Conservation (phyloP, 1,140 invertebrate genomes). For the Hermetia illucens region DNA sequence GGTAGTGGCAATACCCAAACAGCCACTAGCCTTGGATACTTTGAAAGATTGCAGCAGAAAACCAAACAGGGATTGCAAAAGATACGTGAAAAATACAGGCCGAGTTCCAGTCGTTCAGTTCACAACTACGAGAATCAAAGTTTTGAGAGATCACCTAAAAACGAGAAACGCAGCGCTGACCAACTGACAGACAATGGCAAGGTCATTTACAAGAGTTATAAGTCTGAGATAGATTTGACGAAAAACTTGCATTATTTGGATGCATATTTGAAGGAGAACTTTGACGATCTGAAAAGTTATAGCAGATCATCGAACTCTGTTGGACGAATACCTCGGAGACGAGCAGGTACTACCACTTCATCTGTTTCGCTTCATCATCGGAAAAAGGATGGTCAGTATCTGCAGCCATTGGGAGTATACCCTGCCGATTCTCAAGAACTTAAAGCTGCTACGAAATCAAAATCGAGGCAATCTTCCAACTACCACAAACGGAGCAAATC, state of each 20-base stretch:
- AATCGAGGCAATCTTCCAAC: neutral
- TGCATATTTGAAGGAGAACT: slow-evolving; percentile 26
- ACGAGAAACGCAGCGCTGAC: slow-evolving; percentile 1
- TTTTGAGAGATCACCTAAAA: slow-evolving; percentile 7
- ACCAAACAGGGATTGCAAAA: slow-evolving; percentile 23
- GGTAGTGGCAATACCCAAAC: neutral
- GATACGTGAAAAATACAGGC: slow-evolving; percentile 25
- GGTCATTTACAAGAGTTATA: slow-evolving; percentile 29
- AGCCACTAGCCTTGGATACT: slow-evolving; percentile 19
- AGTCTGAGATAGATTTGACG: slow-evolving; percentile 28
- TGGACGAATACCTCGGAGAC: slow-evolving; percentile 9
- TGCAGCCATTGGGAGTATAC: too few relatives aligned
- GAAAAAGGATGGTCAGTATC: neutral
- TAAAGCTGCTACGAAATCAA: slow-evolving; percentile 7
- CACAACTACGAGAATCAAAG: slow-evolving; percentile 22
- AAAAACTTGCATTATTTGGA: slow-evolving; percentile 29
- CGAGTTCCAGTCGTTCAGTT: too few relatives aligned
- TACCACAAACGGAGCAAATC: slow-evolving; percentile 21
- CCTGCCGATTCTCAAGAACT: too few relatives aligned
- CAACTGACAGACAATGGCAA: slow-evolving; percentile 13
- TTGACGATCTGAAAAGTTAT: slow-evolving; percentile 15
- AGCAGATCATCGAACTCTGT: slow-evolving; percentile 21
- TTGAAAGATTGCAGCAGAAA: slow-evolving; percentile 23
- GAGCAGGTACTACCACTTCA: too few relatives aligned
- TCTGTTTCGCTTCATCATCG: neutral